Conservation (phyloP, 2,888 invertebrate genomes). For the Atethmia centrago region DNA sequence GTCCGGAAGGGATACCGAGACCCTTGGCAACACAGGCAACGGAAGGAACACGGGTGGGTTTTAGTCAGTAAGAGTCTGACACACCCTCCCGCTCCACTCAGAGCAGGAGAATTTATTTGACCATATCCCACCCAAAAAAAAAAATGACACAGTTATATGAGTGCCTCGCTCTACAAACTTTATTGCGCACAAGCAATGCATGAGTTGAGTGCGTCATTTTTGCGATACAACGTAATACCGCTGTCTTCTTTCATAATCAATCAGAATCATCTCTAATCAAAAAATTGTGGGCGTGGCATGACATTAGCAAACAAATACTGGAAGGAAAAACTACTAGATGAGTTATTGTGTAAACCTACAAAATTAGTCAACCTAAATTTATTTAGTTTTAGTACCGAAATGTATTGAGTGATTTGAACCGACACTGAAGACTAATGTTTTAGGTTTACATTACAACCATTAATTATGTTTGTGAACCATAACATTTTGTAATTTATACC, state of each 20-base stretch:
- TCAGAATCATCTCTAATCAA: slow-evolving; percentile 8
- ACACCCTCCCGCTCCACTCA: no score
- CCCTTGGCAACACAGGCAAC: no score
- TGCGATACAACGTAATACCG: background rate
- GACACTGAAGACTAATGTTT: background rate
- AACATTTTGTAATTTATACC: background rate
- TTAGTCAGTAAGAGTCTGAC: no score
- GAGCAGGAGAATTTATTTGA: no score
- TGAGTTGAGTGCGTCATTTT: background rate
- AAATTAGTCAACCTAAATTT: no score
- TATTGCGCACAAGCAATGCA: background rate
- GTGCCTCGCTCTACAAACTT: no score
- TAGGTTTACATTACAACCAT: no score
- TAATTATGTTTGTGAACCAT: background rate
- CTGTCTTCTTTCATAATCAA: background rate
- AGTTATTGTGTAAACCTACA: background rate
- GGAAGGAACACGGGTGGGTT: no score
- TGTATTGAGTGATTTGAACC: background rate
- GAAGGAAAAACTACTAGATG: background rate
- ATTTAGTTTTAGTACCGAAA: background rate
- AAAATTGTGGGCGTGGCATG: background rate
- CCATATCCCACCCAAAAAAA: no score
- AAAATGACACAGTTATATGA: background rate
- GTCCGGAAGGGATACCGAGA: no score
- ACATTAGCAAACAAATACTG: slow-evolving; percentile 4